Evolutionary conservation across 1,140 invertebrate genomes (phyloP).

Genomic region (Heliconius hewitsoni): DNA sequence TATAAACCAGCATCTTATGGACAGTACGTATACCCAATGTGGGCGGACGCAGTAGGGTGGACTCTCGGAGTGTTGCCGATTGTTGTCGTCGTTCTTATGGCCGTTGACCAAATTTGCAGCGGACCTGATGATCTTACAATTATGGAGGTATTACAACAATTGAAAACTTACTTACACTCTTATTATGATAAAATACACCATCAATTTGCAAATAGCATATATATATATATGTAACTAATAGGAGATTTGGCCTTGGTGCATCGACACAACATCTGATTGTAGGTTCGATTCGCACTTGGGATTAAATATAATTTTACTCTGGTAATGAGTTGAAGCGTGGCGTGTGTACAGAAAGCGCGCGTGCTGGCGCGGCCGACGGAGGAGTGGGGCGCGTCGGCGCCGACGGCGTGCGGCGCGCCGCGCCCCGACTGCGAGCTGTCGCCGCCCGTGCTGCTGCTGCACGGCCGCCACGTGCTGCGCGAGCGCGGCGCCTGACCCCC

Average conservation of each 20-base stretch:
- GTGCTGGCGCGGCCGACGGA: constrained; percentile 84
- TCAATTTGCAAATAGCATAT: no score
- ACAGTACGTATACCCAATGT: constrained; percentile 87
- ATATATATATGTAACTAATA: no score
- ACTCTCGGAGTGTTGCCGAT: constrained; percentile 87
- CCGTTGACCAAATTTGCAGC: constrained; percentile 83
- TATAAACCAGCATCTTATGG: constrained; percentile 89
- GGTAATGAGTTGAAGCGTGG: no score
- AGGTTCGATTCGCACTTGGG: no score
- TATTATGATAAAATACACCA: no score
- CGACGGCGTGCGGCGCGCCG: constrained; percentile 52
- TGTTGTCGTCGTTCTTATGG: constrained; percentile 85
- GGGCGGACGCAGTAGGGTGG: constrained; percentile 91
- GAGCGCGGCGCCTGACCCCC: constrained; percentile 77
- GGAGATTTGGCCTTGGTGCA: no score
- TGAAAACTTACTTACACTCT: background rate
- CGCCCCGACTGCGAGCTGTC: constrained; percentile 61
- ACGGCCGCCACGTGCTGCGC: constrained; percentile 82
- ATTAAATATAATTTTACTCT: no score
- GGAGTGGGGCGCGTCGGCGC: constrained; percentile 84
- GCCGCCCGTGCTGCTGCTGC: constrained; percentile 82
- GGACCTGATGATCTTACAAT: constrained; percentile 81
- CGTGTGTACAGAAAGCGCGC: constrained; percentile 76
- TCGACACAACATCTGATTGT: no score
- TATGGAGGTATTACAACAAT: constrained; percentile 68